Conservation (phyloP, 1,140 invertebrate genomes). For the Drosophila mayri region DNA sequence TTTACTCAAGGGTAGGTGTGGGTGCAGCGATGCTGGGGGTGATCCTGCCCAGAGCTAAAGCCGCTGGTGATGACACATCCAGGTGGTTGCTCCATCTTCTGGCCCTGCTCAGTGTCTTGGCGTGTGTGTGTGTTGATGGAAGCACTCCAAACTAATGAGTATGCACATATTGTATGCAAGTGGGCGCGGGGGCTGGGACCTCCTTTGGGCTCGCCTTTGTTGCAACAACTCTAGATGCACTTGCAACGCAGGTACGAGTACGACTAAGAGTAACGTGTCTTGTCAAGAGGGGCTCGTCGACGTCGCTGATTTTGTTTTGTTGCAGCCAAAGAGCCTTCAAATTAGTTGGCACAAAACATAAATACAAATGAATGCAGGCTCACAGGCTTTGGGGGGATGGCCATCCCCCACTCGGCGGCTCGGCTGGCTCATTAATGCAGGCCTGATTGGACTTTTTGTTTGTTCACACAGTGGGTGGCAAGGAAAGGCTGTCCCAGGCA, state of each 20-base stretch:
- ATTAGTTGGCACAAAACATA: constrained; percentile 83
- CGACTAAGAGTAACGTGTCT: constrained; percentile 37
- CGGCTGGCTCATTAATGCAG: constrained; percentile 72
- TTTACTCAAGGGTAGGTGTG: constrained; percentile 37
- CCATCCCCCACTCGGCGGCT: neutral
- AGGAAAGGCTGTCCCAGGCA: neutral
- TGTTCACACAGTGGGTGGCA: constrained; percentile 31
- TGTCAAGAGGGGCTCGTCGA: constrained; percentile 57
- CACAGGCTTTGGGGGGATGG: neutral
- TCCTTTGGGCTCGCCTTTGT: constrained; percentile 47
- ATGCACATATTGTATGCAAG: constrained; percentile 80
- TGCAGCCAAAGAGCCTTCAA: constrained; percentile 65
- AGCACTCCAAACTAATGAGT: constrained; percentile 83
- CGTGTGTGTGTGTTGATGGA: constrained; percentile 73
- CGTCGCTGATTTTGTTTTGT: constrained; percentile 80
- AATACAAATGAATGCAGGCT: constrained; percentile 77
- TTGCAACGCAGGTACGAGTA: constrained; percentile 44
- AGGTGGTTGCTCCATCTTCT: constrained; percentile 24
- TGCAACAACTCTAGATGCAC: constrained; percentile 73
- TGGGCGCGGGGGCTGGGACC: constrained; percentile 27
- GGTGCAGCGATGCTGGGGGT: neutral
- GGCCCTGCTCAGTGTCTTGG: constrained; percentile 46
- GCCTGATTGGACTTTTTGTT: constrained; percentile 81
- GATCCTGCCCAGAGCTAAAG: constrained; percentile 16
- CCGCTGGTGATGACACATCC: constrained; percentile 62